Conservation (phyloP, 1,140 invertebrate species). For the Papilio aristodemus region DNA sequence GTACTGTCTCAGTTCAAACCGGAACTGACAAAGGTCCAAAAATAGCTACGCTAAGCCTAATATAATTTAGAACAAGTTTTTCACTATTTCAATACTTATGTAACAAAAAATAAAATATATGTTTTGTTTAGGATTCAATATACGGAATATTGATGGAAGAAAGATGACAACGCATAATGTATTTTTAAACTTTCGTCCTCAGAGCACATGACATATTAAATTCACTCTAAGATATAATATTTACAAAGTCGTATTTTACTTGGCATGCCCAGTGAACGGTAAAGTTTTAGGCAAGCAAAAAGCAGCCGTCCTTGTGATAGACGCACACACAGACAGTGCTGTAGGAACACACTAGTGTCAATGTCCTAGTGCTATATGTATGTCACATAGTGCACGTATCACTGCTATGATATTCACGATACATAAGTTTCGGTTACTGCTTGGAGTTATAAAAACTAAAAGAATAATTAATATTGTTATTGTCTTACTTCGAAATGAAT, state of each 20-base stretch:
- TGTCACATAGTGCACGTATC: background rate
- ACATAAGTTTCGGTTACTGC: background rate
- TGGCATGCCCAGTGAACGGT: background rate
- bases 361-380: background rate
- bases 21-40: slow-evolving; percentile 1
- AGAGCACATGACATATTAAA: background rate
- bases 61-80: background rate
- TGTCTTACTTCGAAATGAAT: background rate
- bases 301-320: background rate
- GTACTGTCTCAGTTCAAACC: background rate
- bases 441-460: background rate
- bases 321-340: background rate
- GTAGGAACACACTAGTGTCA: background rate
- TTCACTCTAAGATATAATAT: background rate
- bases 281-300: slow-evolving; percentile 9
- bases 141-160: slow-evolving; percentile 9
- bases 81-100: background rate
- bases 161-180: background rate
- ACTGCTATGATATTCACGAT: background rate
- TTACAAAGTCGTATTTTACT: background rate
- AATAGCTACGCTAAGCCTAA: background rate
- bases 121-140: background rate
- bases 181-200: slow-evolving; percentile 7
- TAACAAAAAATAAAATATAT: background rate
- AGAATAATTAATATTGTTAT: background rate